These are phyloP conservation scores for Drosophila quinaria DNA, from an alignment of 2,888 invertebrate species.

Conservation along the genomic window DNA sequence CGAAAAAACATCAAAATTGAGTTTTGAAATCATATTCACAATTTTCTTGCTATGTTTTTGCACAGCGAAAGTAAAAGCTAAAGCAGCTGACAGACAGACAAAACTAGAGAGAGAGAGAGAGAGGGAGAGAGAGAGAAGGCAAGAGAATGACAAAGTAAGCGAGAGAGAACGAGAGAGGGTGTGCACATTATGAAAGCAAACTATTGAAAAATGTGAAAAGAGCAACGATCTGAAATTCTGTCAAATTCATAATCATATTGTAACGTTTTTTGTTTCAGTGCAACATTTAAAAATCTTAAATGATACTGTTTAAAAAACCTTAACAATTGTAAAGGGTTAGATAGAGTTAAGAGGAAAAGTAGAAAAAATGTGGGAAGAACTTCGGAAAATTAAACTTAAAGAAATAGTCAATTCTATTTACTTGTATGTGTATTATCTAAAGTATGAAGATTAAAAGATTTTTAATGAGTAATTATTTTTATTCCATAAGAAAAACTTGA, in stretches of 20 bases:
- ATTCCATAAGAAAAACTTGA: too few species aligned
- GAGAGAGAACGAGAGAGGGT: constrained; percentile 19
- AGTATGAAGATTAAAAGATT: background rate
- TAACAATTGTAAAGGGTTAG: too few species aligned
- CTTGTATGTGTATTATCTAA: background rate
- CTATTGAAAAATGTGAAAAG: constrained; percentile 20
- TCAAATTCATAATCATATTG: constrained; percentile 25
- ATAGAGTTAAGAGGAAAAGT: background rate
- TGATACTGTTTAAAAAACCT: background rate
- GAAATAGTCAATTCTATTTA: background rate
- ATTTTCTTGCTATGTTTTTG: constrained; percentile 43
- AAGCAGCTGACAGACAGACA: constrained; percentile 38
- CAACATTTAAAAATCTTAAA: constrained; percentile 4
- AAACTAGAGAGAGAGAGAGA: constrained; percentile 3
- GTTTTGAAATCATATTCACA: constrained; percentile 53
- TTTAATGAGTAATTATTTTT: too few species aligned
- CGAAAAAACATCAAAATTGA: constrained; percentile 70
- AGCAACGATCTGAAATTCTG: constrained; percentile 43
- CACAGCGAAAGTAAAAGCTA: constrained; percentile 61
- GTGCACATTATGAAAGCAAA: constrained; percentile 25
- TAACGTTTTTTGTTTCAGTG: background rate
- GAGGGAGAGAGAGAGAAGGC: constrained; percentile 13
- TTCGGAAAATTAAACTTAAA: background rate
- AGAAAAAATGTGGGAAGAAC: background rate
- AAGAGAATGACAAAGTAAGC: background rate